Conservation (phyloP, 2,888 invertebrate species). For the Aproaerema taeniolella region DNA sequence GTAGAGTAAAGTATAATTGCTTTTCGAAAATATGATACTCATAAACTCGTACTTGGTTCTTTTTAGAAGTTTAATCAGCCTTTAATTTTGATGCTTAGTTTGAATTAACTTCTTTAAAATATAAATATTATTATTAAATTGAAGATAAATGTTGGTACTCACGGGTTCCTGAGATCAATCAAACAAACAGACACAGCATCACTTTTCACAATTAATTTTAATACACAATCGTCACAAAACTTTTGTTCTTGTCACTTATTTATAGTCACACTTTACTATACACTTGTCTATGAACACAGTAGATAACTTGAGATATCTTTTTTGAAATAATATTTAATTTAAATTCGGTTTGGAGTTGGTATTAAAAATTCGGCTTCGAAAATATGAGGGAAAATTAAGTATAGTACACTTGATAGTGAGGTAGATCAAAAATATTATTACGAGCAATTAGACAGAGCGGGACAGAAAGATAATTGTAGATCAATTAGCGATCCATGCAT, state of each 20-base stretch:
- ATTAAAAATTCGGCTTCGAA: neutral
- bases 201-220: constrained; percentile 56
- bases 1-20: no score
- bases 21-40: no score
- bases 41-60: no score
- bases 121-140: no score
- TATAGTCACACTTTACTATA: neutral
- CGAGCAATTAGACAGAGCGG: constrained; percentile 55
- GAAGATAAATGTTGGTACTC: no score
- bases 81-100: no score
- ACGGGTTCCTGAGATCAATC: constrained; percentile 45
- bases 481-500: constrained; percentile 57
- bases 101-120: no score
- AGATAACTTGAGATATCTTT: constrained; percentile 13
- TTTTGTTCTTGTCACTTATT: constrained; percentile 23
- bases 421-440: constrained; percentile 46
- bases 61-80: no score
- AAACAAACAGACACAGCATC: constrained; percentile 55
- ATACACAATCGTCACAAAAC: constrained; percentile 41
- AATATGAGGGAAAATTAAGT: constrained; percentile 25
- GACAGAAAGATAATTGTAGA: constrained; percentile 57
- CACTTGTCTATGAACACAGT: constrained; percentile 21
- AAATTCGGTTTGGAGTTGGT: constrained; percentile 17
- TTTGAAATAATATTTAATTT: no score
- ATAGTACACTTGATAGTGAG: constrained; percentile 22